Base-by-base conservation (phyloP, 2,888 invertebrate genomes). In the Camptogramma bilineatum region DNA sequence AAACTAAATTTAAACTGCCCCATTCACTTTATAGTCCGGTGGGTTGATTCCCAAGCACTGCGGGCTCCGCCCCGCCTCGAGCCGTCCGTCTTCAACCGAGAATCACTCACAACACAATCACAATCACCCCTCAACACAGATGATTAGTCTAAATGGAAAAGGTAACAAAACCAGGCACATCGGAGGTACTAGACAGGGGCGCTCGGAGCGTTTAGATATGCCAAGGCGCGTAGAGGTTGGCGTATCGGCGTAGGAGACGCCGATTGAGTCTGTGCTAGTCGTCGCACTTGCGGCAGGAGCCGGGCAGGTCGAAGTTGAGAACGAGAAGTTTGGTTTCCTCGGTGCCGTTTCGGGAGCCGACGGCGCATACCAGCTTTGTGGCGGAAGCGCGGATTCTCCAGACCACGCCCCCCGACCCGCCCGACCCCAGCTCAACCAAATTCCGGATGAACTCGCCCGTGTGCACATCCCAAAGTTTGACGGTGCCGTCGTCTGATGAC, bases 241-340 rank as follows among this genome's bases (percentile, higher is more conserved):
- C 86, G 76, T 86, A 90, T 74, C 91, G 91, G 77, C 90, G 90
- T 85, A 91, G 52, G 7, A 90, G 76, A 84, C 90, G 92, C 81
- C 91, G 90, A 80, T 91, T 90, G 42, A 90, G 86, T 89, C 88
- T 81, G 83, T 90, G 90, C 91, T 93, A 93, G 87, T 91, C 87
- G 50, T 91, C 88, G 73, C 95, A 95, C 83, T 94, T 94, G 71
- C 94, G 91, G 81, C 95, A 95, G 42, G 94, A 94, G 42, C 95
- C 94, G 74, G 97, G 97, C 55, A 97, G 96, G 90, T 99, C 99
- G 92, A 99, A 99, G 93, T 99, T 98, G 73, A 99, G 94, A 42
- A 99, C 98, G 79, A 99, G 95, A 34, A 99, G 95, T 89, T 99
- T 99, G 8, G 99, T 99, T 91, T 99, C 99, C 92, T 99, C 99